Evolutionary conservation across 2,113 vertebrate species (phyloP).

Genomic region (Prunella himalayana): DNA sequence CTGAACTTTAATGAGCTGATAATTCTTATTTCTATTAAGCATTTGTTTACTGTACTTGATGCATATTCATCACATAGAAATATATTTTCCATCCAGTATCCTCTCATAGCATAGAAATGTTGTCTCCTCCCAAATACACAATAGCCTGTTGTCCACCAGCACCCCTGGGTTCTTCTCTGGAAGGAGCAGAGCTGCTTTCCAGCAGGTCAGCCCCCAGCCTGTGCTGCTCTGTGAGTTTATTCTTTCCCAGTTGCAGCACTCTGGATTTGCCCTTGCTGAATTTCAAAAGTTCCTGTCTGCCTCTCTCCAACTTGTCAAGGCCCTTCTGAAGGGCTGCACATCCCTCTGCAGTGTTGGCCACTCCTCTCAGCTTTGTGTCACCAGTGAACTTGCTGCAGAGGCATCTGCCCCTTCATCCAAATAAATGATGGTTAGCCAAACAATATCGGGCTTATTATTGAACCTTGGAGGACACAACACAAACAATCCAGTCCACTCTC

Average conservation of each 20-base stretch:
- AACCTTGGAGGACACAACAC: not conserved
- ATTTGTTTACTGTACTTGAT: not conserved
- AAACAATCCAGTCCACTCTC: not conserved
- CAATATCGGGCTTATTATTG: not conserved
- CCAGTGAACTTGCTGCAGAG: not conserved
- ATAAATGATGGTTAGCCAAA: not conserved
- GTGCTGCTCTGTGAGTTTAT: not conserved
- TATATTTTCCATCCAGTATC: not conserved
- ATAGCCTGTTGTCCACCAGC: not conserved
- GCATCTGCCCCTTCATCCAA: not conserved
- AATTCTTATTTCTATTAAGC: not conserved
- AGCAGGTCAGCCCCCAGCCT: not conserved
- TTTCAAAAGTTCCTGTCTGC: not conserved
- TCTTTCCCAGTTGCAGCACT: not conserved
- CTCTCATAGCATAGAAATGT: accelerated
- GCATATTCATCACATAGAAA: not conserved
- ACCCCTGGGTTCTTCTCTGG: not conserved
- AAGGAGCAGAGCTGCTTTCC: not conserved
- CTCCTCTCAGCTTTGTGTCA: not conserved
- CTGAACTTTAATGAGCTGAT: not conserved
- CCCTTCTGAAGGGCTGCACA: not conserved
- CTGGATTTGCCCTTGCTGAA: not conserved
- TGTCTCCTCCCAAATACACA: not conserved
- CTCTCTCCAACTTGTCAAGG: not conserved
- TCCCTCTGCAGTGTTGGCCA: not conserved